Evolutionary conservation across 2,113 vertebrate genomes (phyloP), one percentile per base, ranked within the genome.

Genomic region (Mastomys coucha): DNA sequence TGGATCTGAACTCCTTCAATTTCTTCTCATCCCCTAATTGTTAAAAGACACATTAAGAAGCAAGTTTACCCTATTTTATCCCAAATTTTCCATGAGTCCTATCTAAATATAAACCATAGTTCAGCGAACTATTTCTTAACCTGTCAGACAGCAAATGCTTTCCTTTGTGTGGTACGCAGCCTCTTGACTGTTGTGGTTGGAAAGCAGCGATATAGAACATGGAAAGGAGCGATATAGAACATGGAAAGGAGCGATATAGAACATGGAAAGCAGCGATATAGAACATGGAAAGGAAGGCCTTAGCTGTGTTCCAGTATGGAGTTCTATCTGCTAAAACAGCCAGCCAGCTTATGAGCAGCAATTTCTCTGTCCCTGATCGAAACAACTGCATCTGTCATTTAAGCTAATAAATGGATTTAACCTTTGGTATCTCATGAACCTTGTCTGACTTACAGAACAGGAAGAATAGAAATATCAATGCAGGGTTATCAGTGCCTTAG

Each of bases 381-480:
- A 97, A 86, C 85, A 88, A 75, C 80, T 75, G 53, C 77, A 14
- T 63, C 82, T 91, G 67, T 60, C 88, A 77, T 94, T 96, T 93
- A 95, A 69, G 49, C 85, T 95, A 96, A 96, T 91, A 91, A 95
- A 96, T 97, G 60, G 77, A 91, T 91, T 96, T 94, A 91, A 93
- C 95, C 94, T 97, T 96, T 84, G 77, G 76, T 89, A 82, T 60
- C 75, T 60, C 56, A 49, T 76, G 70, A 77, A 95, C 77, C 78
- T 6, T 82, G 49, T 92, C 51, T 89, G 89, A 95, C 33, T 95
- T 91, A 69, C 0, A 96, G 87, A 93, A 63, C 36, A 80, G 13
- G 56, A 89, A 85, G 86, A 96, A 82, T 95, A 89, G 93, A 97
- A 96, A 84, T 96, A 91, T 67, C 69, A 69, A 58, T 94, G 73